These are phyloP conservation scores for Cryptoblepharus egeriae DNA, from an alignment of 2,797 vertebrate genomes.

Conservation along the genomic window DNA sequence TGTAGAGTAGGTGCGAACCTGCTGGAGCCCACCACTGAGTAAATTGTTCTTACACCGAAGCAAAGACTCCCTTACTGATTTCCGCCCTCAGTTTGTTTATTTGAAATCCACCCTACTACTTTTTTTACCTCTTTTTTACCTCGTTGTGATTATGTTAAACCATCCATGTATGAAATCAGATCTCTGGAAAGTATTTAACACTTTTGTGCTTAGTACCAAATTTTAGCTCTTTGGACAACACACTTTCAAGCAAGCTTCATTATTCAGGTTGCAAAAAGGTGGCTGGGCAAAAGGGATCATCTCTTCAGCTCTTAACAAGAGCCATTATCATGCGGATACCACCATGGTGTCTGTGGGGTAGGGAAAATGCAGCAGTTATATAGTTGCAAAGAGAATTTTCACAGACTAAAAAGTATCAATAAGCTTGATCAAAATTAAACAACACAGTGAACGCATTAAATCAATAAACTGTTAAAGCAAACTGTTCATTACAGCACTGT, in stretches of 20 bases:
- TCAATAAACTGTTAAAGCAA: too few species aligned
- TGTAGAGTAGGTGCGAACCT: too few species aligned
- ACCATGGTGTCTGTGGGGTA: background rate
- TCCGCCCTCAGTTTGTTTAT: too few species aligned
- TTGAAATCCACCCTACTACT: background rate
- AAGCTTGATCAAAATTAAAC: background rate
- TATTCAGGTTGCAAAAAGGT: background rate
- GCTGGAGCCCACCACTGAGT: too few species aligned
- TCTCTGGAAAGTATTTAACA: background rate
- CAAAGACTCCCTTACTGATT: too few species aligned
- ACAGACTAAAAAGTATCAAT: background rate
- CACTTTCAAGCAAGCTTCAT: background rate
- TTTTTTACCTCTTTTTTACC: too few species aligned
- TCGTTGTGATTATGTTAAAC: background rate
- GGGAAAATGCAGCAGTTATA: background rate
- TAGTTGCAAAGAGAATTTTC: slow-evolving; percentile 1
- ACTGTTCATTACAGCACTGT: too few species aligned
- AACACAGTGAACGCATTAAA: too few species aligned
- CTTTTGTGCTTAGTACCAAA: background rate
- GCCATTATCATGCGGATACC: background rate
- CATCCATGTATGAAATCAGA: background rate
- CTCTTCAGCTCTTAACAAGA: background rate
- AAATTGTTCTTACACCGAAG: too few species aligned
- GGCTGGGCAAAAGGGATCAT: background rate
- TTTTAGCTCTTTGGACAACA: too few species aligned